Conservation (phyloP, 2,113 vertebrate species). For the Typhlomys cinereus region DNA sequence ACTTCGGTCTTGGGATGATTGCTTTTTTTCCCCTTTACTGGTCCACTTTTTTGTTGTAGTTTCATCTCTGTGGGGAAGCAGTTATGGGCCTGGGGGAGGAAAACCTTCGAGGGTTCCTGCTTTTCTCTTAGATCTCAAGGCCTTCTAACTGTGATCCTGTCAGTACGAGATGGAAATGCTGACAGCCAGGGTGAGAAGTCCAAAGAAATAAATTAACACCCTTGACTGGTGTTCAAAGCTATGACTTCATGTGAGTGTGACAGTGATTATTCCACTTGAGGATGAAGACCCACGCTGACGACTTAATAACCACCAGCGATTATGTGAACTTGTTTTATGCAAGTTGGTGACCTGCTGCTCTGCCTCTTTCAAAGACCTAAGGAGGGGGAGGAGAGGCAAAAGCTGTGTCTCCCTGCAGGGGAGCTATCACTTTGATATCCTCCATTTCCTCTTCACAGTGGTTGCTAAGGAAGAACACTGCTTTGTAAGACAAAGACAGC, state of each 20-base stretch:
- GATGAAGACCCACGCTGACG: conserved; percentile 8
- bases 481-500: neutral
- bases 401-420: neutral
- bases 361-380: conserved; percentile 31
- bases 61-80: conserved; percentile 31
- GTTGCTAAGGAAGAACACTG: neutral
- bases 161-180: conserved; percentile 57
- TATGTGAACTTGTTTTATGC: conserved; percentile 39
- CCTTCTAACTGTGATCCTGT: neutral
- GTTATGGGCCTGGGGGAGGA: neutral
- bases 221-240: conserved; percentile 62
- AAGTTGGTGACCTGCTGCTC: neutral
- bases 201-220: conserved; percentile 61
- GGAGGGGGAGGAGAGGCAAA: neutral
- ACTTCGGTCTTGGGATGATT: neutral
- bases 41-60: conserved; percentile 9
- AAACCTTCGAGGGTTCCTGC: neutral
- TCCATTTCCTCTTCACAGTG: neutral
- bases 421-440: conserved; percentile 1
- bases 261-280: conserved; percentile 44
- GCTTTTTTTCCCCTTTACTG: conserved; percentile 25
- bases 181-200: conserved; percentile 18
- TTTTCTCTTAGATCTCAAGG: neutral
- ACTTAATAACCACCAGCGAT: conserved; percentile 37
- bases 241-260: conserved; percentile 64